phyloP scores from a whole-genome alignment of 2,113 vertebrate genomes.

The Anseranas semipalmata region DNA sequence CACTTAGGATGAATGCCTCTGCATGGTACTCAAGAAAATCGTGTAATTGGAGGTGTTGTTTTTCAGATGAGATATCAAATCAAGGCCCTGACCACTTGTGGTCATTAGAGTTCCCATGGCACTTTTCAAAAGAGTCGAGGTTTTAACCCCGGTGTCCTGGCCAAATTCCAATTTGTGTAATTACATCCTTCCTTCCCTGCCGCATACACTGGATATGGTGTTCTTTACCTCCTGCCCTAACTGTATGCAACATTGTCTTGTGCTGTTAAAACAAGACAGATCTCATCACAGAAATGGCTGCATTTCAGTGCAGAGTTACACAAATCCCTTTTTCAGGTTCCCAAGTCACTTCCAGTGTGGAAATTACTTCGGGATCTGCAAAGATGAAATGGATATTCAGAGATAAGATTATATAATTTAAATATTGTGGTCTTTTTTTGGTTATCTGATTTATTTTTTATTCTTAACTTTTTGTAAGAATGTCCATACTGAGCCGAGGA shows the following conservation, averaged over 20 bases:
- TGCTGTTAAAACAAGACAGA: background rate
- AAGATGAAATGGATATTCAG: background rate
- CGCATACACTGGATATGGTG: background rate
- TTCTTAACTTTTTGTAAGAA: background rate
- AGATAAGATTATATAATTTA: background rate
- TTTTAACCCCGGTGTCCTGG: background rate
- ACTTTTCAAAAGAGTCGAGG: background rate
- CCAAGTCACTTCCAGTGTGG: background rate
- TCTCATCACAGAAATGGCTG: background rate
- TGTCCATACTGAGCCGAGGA: background rate
- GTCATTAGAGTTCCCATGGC: background rate
- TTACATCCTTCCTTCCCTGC: conserved; percentile 5
- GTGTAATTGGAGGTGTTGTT: background rate
- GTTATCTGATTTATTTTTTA: background rate
- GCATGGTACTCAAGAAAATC: background rate
- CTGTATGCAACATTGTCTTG: background rate
- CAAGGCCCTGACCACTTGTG: background rate
- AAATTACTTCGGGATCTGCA: background rate
- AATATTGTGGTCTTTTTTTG: background rate
- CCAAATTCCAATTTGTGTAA: background rate
- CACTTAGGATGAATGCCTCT: background rate
- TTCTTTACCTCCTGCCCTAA: background rate
- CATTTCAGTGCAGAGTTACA: background rate
- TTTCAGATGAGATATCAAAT: background rate
- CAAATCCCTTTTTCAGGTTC: background rate